A percentile compares a stretch with the other conserved stretches of the same genome.
Conservation (phyloP, 2,888 invertebrate genomes). For the Heliothis peltigera region DNA sequence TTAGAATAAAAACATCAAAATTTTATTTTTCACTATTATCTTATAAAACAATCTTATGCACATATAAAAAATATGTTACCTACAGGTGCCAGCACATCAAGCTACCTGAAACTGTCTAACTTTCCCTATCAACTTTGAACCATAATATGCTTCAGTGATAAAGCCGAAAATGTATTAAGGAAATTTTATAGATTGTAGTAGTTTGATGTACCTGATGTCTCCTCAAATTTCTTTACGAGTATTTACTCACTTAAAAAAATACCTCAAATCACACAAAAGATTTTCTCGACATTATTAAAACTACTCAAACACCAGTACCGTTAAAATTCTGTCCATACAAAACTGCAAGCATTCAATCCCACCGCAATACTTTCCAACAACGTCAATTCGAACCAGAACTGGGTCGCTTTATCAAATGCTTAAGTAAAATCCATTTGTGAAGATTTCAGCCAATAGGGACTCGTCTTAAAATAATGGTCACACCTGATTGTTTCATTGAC, state of each 20-base stretch:
- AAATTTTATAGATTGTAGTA: too few relatives aligned
- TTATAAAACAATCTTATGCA: too few relatives aligned
- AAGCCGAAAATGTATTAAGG: too few relatives aligned
- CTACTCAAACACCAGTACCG: background rate
- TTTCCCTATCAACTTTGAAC: too few relatives aligned
- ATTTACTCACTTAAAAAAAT: conserved; percentile 6
- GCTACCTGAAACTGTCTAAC: too few relatives aligned
- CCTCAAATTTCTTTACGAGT: too few relatives aligned
- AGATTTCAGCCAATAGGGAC: conserved; percentile 41
- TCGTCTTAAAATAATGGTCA: conserved; percentile 59
- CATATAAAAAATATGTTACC: too few relatives aligned
- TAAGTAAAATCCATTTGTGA: conserved; percentile 43
- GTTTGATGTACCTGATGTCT: too few relatives aligned
- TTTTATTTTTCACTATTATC: too few relatives aligned
- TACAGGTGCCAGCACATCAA: too few relatives aligned
- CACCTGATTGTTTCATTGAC: conserved; percentile 74
- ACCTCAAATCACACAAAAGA: background rate
- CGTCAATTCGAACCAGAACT: conserved; percentile 23
- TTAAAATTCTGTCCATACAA: conserved; percentile 13
- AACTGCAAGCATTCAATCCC: conserved; percentile 35
- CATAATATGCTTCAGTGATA: too few relatives aligned
- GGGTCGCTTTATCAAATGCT: conserved; percentile 45
- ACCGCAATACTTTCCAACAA: conserved; percentile 33
- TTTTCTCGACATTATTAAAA: background rate
- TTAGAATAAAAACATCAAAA: too few relatives aligned